Percentiles rank a stretch among this genome's conserved stretches.
phyloP scores from a whole-genome alignment of 2,888 invertebrate species.

The Anagyrus pseudococci region DNA sequence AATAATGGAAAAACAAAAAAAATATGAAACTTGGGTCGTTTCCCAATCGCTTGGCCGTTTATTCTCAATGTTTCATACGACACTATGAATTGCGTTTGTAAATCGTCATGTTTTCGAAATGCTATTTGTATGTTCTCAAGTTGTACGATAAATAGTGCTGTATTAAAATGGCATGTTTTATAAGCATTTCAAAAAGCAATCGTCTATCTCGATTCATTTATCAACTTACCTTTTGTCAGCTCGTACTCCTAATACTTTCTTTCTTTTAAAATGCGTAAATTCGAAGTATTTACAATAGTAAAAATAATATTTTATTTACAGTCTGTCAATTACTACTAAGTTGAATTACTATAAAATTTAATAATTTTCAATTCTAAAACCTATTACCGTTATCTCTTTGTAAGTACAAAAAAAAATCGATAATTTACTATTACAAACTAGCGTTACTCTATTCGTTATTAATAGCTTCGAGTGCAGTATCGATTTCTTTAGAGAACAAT shows the following conservation, averaged over 20 bases:
- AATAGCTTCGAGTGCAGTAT: too few species aligned
- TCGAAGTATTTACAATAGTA: not conserved
- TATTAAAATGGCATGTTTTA: constrained; percentile 55
- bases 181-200: constrained; percentile 48
- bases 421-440: not conserved
- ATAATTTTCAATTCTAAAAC: not conserved
- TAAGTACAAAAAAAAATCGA: not conserved
- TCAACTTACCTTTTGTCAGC: not conserved
- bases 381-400: not conserved
- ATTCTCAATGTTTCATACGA: constrained; percentile 44
- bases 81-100: constrained; percentile 54
- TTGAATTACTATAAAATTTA: not conserved
- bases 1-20: constrained; percentile 13
- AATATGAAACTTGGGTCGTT: too few species aligned
- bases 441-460: too few species aligned
- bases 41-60: constrained; percentile 38
- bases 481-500: too few species aligned
- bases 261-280: not conserved
- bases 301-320: not conserved
- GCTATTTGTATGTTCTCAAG: constrained; percentile 53
- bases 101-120: constrained; percentile 52
- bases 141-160: constrained; percentile 55
- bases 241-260: too few species aligned
- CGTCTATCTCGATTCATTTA: not conserved
- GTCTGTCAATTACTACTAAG: not conserved